Base-by-base conservation (phyloP, 2,888 invertebrate genomes). In the Gerris lacustris region DNA sequence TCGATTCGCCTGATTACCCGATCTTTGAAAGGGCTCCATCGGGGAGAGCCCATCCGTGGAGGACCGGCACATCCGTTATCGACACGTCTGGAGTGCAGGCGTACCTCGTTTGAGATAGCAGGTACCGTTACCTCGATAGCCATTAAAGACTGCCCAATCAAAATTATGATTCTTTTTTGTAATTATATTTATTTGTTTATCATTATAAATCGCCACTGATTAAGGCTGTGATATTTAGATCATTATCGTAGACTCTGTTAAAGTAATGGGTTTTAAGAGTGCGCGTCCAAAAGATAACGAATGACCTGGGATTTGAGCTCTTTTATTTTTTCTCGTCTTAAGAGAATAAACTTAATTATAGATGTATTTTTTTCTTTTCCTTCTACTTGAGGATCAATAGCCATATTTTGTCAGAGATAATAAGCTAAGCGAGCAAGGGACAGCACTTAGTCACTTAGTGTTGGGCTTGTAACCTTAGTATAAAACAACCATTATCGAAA, bases 1-100 rank as follows among this genome's bases (percentile, higher is more conserved):
- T 93, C 81, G 92, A 93, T 81, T 92, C 92, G 73, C 78, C 78
- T 47, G 92, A 92, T 80, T 92, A 92, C 79, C 91, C 91, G 77
- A 90, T 90, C 72, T 84, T 92, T 77, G 92, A 92, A 81, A 86
- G 91, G 76, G 69, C 73, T 55, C 69, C 63, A 72, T 73, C 70
- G 71, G 70, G 45, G 64, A 68, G 63, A 67, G 64, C 66, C 71
- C 72, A 69, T 68, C 62, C 73, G 11, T 77, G 77, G 77, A 72
- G 77, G 80, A 75, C 83, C 81, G 82, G 82, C 67, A 79, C 81
- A 72, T 79, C 80, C 75, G 78, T 80, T 72, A 79, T 79, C 74
- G 80, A 80, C 74, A 77, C 79, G 69, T 79, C 80, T 73, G 82
- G 81, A 76, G 86, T 85, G 76, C 87, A 87, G 84, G 87, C 87